Evolutionary conservation across 35 echinoderm and acorn worm genomes (phyloP), one percentile per base, ranked within the genome.

Genomic region (Stichopus chloronotus): DNA sequence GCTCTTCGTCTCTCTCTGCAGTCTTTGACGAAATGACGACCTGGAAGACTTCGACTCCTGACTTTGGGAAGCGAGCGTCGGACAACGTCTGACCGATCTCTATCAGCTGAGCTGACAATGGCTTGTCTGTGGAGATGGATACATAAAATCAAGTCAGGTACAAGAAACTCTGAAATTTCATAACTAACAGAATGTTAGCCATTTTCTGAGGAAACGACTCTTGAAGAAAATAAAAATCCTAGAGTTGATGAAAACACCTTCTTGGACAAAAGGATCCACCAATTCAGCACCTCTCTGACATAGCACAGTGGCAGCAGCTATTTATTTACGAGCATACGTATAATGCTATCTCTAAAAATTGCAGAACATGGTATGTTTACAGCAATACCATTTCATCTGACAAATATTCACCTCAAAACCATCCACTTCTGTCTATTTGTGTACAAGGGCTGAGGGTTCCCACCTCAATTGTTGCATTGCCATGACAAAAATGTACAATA

Each of bases 1-100:
- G 92, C 60, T 93, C 82, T 20, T 91, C 52, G 12, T 79, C 25
- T 72, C 56, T 77, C 43, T 94, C 77, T 0, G 53, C 78, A 19
- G 95, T 52, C 94, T 92, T 87, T 17, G 96, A 71, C n/a, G 94
- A 92, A 55, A 95, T 90, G n/a, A 94, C 94, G 9, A 81, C 86
- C 54, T 92, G 95, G 53, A 96, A 77, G 53, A 99, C 94, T 63
- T 99, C 95, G 52, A 95, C 93, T 72, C 93, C 90, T 19, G 93
- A 56, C 22, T 52, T 84, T 55, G 95, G 77, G 20, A 96, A 78
- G 6, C 91, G 76, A 30, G 93, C 90, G 5, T 93, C 58, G 10
- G 89, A 59, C 63, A 99, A 56, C 4, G 80, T 63, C 61, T 89
- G 57, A 24, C 93, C 97, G 20, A 99, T 93, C 2, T 81, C 57